A percentile compares a stretch with the other conserved stretches of the same genome.
Conservation (phyloP, 2,113 vertebrate species). For the Phycodurus eques region DNA sequence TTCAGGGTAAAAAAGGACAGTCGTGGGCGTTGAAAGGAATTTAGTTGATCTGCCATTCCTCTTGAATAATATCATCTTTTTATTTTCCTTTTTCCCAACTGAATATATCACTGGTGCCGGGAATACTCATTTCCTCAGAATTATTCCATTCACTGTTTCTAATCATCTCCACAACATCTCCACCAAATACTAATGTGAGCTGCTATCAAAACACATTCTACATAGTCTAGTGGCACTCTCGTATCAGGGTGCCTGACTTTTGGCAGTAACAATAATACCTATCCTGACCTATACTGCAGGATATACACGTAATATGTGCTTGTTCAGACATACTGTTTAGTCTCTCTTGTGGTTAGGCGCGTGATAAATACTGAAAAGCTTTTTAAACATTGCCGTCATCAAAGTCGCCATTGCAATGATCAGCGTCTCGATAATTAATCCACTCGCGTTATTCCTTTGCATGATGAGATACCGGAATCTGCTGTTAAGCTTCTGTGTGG, state of each 20-base stretch:
- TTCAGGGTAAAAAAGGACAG: conserved; percentile 17
- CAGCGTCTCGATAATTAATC: conserved; percentile 17
- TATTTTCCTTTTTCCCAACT: neutral
- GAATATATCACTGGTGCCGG: conserved; percentile 5
- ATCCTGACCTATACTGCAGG: neutral
- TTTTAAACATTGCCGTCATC: conserved; percentile 23
- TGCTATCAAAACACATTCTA: conserved; percentile 13
- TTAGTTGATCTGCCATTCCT: conserved; percentile 33
- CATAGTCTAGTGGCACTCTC: neutral
- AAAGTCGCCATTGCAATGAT: conserved; percentile 28
- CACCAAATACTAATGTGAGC: conserved; percentile 20
- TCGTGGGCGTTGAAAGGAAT: conserved; percentile 7
- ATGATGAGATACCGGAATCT: conserved; percentile 4
- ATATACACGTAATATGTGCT: neutral
- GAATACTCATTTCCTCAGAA: conserved; percentile 7
- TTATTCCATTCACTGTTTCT: conserved; percentile 12
- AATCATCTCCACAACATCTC: conserved; percentile 16
- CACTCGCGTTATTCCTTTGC: conserved; percentile 15
- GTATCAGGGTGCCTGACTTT: neutral
- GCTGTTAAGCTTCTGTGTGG: conserved; percentile 1
- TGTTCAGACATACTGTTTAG: neutral
- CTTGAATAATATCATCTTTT: conserved; percentile 39
- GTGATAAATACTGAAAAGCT: conserved; percentile 26
- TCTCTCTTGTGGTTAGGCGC: neutral
- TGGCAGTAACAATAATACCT: neutral